phyloP scores from a whole-genome alignment of 2,797 vertebrate species.

The Tenualosa thibaudeaui region DNA sequence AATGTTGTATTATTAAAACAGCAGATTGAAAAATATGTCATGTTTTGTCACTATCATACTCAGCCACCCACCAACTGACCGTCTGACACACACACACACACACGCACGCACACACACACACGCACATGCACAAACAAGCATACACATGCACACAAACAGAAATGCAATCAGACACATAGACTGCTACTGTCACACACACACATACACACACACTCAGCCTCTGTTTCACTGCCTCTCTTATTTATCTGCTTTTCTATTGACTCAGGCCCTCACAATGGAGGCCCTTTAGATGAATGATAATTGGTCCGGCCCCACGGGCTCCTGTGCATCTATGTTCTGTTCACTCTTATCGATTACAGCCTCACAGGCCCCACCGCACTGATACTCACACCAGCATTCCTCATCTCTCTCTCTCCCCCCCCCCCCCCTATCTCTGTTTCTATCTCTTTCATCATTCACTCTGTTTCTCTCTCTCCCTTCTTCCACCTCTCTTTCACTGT shows the following conservation, averaged over 20 bases:
- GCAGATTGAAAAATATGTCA: no score
- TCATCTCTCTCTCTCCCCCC: background rate
- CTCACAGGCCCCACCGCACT: constrained; percentile 60
- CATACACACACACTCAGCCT: background rate
- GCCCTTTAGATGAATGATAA: constrained; percentile 68
- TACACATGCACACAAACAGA: constrained; percentile 24
- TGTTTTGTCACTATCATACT: background rate
- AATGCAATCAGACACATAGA: background rate
- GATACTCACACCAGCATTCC: constrained; percentile 40
- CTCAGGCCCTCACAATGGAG: constrained; percentile 58
- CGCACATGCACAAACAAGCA: background rate
- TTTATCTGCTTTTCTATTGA: constrained; percentile 51
- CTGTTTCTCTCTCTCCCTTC: background rate
- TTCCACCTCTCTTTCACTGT: background rate
- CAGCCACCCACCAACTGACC: background rate
- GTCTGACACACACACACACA: background rate
- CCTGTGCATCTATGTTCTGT: constrained; percentile 64
- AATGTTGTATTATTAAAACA: no score
- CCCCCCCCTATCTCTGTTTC: background rate
- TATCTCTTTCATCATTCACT: constrained; percentile 42
- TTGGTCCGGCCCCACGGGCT: constrained; percentile 65
- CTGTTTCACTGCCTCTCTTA: background rate
- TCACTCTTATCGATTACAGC: constrained; percentile 71
- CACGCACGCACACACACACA: background rate
- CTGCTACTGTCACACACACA: background rate